phyloP scores from a whole-genome alignment of 2,113 vertebrate genomes.

The Phylloscopus trochilus region DNA sequence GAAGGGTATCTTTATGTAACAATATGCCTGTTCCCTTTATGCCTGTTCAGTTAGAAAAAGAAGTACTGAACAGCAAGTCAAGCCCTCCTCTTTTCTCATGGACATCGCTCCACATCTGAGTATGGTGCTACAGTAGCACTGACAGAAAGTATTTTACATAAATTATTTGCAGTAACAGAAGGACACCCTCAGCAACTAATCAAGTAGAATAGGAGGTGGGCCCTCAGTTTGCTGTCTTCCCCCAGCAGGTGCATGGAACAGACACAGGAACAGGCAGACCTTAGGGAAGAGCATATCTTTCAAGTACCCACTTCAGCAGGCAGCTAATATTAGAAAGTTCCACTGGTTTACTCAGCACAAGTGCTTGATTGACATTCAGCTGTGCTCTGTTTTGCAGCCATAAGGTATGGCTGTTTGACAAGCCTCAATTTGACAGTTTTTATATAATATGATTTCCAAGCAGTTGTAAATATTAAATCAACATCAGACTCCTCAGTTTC shows the following conservation, averaged over 20 bases:
- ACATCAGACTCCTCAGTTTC: background rate
- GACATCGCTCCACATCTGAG: background rate
- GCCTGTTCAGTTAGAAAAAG: background rate
- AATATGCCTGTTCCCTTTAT: background rate
- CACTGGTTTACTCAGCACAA: background rate
- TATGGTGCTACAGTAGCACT: background rate
- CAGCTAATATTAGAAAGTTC: background rate
- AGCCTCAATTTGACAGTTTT: background rate
- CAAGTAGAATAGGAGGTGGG: background rate
- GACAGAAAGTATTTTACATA: background rate
- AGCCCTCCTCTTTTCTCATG: background rate
- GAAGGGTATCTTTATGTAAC: background rate
- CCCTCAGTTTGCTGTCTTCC: background rate
- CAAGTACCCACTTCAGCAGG: background rate
- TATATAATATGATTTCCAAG: background rate
- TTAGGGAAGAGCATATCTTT: background rate
- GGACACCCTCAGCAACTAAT: background rate
- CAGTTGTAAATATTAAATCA: background rate
- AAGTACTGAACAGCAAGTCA: background rate
- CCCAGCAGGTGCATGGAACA: background rate
- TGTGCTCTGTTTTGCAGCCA: background rate
- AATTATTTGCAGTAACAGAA: background rate
- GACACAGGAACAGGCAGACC: background rate
- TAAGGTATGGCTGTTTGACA: background rate
- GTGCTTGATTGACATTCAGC: background rate